Base-by-base conservation (phyloP, 1,140 invertebrate genomes). In the Tenebrio molitor region DNA sequence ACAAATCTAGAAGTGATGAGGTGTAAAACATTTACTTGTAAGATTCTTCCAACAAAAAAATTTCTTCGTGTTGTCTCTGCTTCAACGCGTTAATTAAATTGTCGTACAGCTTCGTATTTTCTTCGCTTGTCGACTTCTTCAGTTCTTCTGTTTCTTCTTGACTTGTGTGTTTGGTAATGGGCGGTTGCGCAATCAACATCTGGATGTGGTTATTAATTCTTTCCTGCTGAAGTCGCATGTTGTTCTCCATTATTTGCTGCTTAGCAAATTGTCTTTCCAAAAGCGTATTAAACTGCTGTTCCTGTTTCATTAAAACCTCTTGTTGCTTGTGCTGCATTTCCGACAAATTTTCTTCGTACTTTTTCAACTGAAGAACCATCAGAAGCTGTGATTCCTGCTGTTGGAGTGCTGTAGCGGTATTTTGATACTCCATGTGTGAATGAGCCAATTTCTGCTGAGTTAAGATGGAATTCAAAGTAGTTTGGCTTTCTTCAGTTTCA, bases 141-240 rank as follows among this genome's bases (percentile, higher is more conserved):
- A 41, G 16, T 25, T 73, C 69, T 44, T 36, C 17, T 15, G 8
- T 21, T 2, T 29, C 44, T 25, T 58, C 46, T 34, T 73, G 58
- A 6, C 14, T 17, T 8, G 10, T 12, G 17, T 42, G 6, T 39
- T 36, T 25, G 0, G 6, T 70, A 12, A 17, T 19, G 10, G 17
- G 50, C 0, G 83, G 83, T 64, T 85, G 83, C 0, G 80, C 76
- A 75, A 86, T 81, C 73, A 87, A 74, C 8, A 85, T 73, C 63
- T 86, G 83, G 7, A 87, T 84, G 53, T 87, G 85, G 75, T 84
- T 82, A 76, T 86, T 87, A 7, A 87, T 86, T 2, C 85, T 79
- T 69, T 86, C 84, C 73, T 87, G 86, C 74, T 87, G 86, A 6
- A 80, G 66, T 34, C 84, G 79, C 67, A 86, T 85, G 53, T 84